phyloP scores from a whole-genome alignment of 2,113 vertebrate species.

The Ciconia maguari region DNA sequence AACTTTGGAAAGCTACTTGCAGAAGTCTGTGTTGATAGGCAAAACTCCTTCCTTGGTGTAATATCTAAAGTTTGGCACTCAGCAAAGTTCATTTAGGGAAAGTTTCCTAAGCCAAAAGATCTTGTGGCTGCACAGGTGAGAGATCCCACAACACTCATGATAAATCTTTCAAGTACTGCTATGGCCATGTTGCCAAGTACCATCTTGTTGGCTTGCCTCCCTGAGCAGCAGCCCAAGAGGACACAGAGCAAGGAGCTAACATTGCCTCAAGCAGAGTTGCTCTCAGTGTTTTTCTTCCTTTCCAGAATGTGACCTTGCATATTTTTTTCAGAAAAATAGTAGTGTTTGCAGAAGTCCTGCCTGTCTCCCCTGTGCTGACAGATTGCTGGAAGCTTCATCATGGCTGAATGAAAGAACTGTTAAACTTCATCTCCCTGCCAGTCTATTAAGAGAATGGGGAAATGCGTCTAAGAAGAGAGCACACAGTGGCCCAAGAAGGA shows the following conservation, averaged over 20 bases:
- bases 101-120: background rate
- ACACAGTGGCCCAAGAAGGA: background rate
- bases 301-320: background rate
- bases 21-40: background rate
- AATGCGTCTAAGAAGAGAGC: background rate
- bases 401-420: background rate
- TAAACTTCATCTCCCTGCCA: constrained; percentile 22
- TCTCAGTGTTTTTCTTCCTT: background rate
- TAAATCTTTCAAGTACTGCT: background rate
- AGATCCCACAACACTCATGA: background rate
- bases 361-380: constrained; percentile 4
- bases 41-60: background rate
- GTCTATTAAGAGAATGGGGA: background rate
- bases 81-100: background rate
- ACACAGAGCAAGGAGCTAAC: background rate
- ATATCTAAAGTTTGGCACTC: background rate
- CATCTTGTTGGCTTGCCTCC: background rate
- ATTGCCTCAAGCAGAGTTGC: background rate
- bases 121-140: background rate
- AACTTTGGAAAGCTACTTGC: background rate
- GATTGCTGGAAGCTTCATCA: constrained; percentile 2
- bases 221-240: background rate
- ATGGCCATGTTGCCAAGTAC: background rate
- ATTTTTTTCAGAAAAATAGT: background rate
- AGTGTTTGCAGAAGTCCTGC: background rate